These are phyloP conservation scores for Tiliacea aurago DNA, from an alignment of 2,888 invertebrate genomes.

Conservation along the genomic window DNA sequence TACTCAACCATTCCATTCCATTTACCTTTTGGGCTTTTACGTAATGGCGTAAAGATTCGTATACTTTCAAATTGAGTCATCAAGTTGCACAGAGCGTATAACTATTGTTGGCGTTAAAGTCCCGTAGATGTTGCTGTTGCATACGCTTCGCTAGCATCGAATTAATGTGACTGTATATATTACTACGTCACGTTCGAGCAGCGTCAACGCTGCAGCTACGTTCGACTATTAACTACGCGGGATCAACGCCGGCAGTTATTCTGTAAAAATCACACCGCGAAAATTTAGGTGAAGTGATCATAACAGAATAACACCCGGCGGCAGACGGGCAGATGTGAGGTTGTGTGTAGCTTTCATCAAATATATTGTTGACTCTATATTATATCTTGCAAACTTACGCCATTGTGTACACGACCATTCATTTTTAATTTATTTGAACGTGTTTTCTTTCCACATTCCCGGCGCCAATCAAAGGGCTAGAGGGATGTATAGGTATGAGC, in stretches of 20 bases:
- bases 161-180: no score
- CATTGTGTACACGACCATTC: constrained; percentile 34
- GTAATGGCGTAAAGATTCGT: constrained; percentile 23
- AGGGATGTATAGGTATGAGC: constrained; percentile 86
- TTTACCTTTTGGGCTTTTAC: constrained; percentile 12
- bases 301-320: no score
- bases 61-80: no score
- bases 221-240: neutral
- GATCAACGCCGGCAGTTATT: neutral
- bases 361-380: neutral
- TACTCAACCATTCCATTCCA: constrained; percentile 18
- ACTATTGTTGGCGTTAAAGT: no score
- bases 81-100: no score
- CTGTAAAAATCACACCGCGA: neutral
- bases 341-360: neutral
- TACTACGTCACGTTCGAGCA: neutral
- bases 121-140: neutral
- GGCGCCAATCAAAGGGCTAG: constrained; percentile 86
- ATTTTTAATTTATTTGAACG: constrained; percentile 57
- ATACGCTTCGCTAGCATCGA: neutral
- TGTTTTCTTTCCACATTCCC: constrained; percentile 76
- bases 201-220: neutral
- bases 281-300: no score
- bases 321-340: no score
- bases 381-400: constrained; percentile 17